Evolutionary conservation across 2,888 invertebrate species (phyloP).

Genomic region (Gastracanthus pulcherrimus): DNA sequence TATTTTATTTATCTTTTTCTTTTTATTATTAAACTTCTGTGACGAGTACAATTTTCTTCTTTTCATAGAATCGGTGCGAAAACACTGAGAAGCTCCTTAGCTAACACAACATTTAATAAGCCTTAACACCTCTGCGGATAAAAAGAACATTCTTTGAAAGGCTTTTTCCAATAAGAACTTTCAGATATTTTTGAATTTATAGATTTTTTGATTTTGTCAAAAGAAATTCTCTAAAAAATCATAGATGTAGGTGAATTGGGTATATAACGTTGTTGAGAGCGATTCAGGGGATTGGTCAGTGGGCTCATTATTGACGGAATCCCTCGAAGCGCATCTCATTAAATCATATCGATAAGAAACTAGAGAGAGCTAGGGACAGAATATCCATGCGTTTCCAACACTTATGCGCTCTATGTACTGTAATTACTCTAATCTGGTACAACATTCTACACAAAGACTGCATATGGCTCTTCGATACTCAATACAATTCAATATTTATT

Average conservation of each 20-base stretch:
- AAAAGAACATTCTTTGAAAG: background rate
- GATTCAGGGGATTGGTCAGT: slow-evolving; percentile 69
- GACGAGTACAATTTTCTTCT: slow-evolving; percentile 8
- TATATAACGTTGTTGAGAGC: slow-evolving; percentile 55
- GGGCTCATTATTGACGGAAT: slow-evolving; percentile 72
- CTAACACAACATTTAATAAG: slow-evolving; percentile 1
- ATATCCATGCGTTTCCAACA: background rate
- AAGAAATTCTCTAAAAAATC: background rate
- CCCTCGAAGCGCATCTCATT: slow-evolving; percentile 60
- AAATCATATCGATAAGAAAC: background rate
- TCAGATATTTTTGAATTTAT: background rate
- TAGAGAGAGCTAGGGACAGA: background rate
- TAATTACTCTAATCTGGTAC: slow-evolving; percentile 17
- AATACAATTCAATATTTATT: slow-evolving; percentile 37
- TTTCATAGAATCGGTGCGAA: slow-evolving; percentile 14
- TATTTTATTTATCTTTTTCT: background rate
- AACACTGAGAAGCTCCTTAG: slow-evolving; percentile 24
- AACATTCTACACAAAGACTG: slow-evolving; percentile 22
- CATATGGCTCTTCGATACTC: slow-evolving; percentile 33
- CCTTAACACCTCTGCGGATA: background rate
- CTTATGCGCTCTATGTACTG: background rate
- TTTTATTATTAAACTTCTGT: slow-evolving; percentile 42
- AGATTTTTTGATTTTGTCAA: background rate
- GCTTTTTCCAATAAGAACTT: background rate
- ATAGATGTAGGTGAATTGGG: background rate